A percentile compares a stretch with the other conserved stretches of the same genome.
phyloP scores from a whole-genome alignment of 2,888 invertebrate species.

The Agrochola lota region DNA sequence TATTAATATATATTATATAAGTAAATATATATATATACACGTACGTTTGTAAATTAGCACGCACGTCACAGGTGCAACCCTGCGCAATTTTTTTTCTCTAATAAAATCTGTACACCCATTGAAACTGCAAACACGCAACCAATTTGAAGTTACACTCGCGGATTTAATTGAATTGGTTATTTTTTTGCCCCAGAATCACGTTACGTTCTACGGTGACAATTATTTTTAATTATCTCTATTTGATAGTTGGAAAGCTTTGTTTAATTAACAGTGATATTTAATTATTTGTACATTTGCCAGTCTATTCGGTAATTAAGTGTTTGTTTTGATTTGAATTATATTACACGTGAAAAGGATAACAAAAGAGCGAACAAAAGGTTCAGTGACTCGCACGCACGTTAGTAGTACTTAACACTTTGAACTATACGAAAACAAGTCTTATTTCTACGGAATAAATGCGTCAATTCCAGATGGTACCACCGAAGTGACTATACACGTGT shows the following conservation, averaged over 20 bases:
- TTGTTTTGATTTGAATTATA: conserved; percentile 1
- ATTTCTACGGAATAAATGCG: background rate
- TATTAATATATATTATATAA: no score
- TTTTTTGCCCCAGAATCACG: conserved; percentile 47
- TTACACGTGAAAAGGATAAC: background rate
- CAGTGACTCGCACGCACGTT: background rate
- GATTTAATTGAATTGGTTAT: conserved; percentile 62
- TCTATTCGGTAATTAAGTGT: conserved; percentile 1
- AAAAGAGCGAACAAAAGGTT: background rate
- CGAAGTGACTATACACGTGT: background rate
- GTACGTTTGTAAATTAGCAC: background rate
- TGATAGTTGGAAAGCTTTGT: conserved; percentile 20
- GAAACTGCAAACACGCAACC: conserved; percentile 56
- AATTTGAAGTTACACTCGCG: conserved; percentile 57
- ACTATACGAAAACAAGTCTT: background rate
- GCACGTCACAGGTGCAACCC: conserved; percentile 33
- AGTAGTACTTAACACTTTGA: background rate
- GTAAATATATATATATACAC: no score
- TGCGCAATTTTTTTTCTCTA: conserved; percentile 45
- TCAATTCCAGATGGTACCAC: no score
- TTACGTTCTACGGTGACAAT: conserved; percentile 27
- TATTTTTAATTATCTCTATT: conserved; percentile 49
- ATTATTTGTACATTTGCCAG: conserved; percentile 8
- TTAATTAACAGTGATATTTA: conserved; percentile 26
- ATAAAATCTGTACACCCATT: conserved; percentile 58